phyloP scores from a whole-genome alignment of 2,113 vertebrate genomes.

The Sebastes schlegelii region DNA sequence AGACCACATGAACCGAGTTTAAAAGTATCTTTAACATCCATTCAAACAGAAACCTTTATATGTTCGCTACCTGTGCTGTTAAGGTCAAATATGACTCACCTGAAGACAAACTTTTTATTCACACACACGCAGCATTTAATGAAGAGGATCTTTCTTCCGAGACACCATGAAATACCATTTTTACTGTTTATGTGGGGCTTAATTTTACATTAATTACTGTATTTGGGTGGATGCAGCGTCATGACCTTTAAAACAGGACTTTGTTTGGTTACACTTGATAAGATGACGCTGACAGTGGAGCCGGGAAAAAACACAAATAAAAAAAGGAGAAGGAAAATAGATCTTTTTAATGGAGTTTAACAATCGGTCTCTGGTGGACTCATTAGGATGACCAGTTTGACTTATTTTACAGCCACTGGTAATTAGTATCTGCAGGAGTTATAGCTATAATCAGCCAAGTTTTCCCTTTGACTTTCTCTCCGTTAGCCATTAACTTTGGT shows the following conservation, averaged over 20 bases:
- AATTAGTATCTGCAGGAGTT: conserved; percentile 87
- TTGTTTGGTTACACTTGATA: conserved; percentile 76
- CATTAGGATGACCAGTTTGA: conserved; percentile 86
- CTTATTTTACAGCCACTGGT: conserved; percentile 86
- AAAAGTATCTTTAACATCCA: not conserved
- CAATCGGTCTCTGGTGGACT: conserved; percentile 85
- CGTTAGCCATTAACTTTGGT: conserved; percentile 80
- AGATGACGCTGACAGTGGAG: conserved; percentile 67
- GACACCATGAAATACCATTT: not conserved
- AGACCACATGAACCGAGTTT: not conserved
- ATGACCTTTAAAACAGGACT: conserved; percentile 80
- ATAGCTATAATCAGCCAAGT: conserved; percentile 83
- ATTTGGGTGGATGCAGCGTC: conserved; percentile 52
- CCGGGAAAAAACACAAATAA: conserved; percentile 71
- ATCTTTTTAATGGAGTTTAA: conserved; percentile 86
- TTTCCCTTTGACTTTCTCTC: conserved; percentile 79
- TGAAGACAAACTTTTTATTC: conserved; percentile 17
- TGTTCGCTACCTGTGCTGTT: not conserved
- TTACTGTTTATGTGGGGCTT: conserved; percentile 43
- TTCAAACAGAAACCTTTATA: not conserved
- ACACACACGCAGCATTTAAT: not conserved
- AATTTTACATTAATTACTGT: conserved; percentile 69
- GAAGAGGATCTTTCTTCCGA: not conserved
- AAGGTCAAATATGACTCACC: conserved; percentile 19
- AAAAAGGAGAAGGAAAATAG: conserved; percentile 75